Conservation (phyloP, 92 coral and sea anemone genomes). For the Palythoa grandiflora region DNA sequence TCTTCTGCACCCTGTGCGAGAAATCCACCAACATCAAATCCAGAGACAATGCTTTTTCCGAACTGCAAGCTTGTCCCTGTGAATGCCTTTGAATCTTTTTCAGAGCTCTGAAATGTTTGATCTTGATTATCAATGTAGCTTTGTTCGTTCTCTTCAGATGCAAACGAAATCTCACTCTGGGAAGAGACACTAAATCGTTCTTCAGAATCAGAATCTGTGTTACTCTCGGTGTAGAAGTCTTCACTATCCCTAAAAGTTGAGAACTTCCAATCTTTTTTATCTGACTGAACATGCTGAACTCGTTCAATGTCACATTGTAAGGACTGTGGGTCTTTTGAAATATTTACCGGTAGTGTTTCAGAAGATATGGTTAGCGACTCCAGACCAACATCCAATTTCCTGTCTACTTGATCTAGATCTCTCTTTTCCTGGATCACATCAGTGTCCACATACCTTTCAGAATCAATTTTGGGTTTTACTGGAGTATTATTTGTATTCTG, state of each 20-base stretch:
- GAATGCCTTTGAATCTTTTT: background rate
- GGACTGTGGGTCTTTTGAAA: background rate
- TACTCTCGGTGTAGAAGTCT: background rate
- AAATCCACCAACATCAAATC: slow-evolving; percentile 21
- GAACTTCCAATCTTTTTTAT: background rate
- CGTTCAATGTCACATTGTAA: background rate
- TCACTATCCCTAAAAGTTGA: background rate
- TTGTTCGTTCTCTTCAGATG: slow-evolving; percentile 3
- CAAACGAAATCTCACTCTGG: background rate
- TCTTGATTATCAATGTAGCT: background rate
- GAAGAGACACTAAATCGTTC: slow-evolving; percentile 8
- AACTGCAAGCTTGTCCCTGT: background rate
- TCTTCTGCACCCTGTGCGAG: background rate
- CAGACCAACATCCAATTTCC: background rate
- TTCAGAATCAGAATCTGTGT: background rate
- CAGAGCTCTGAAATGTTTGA: background rate
- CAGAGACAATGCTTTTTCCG: slow-evolving; percentile 13
- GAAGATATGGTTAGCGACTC: background rate
- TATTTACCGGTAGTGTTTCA: no score
- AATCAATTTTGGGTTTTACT: background rate
- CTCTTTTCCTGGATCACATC: background rate
- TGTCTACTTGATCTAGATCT: background rate
- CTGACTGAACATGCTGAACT: slow-evolving; percentile 30
- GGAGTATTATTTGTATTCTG: background rate
- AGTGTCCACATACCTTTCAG: slow-evolving; percentile 24